Conservation (phyloP, 2,888 invertebrate genomes). For the Dasysyrphus albostriatus region DNA sequence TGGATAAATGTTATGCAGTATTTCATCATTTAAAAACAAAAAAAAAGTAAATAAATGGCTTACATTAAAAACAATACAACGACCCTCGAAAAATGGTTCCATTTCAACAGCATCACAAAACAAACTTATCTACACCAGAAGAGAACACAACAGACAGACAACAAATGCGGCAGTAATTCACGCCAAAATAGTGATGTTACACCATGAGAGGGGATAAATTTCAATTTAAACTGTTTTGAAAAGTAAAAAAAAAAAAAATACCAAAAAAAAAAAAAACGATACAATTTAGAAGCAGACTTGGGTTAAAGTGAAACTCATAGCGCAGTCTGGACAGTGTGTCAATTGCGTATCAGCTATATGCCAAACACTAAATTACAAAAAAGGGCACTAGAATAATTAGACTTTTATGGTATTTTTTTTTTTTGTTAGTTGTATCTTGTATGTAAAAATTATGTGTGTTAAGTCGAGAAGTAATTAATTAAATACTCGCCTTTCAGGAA, state of each 20-base stretch:
- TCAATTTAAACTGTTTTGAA: conserved; percentile 46
- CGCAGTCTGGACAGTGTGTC: conserved; percentile 42
- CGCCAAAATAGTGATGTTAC: conserved; percentile 46
- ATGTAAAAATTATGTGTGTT: conserved; percentile 24
- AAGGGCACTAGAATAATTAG: conserved; percentile 43
- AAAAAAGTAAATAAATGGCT: conserved; percentile 8
- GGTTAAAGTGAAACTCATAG: conserved; percentile 5
- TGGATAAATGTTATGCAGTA: conserved; percentile 14
- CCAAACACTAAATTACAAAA: conserved; percentile 27
- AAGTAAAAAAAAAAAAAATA: background rate
- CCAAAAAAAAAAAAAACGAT: background rate
- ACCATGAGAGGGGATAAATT: conserved; percentile 50
- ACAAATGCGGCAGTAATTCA: conserved; percentile 61
- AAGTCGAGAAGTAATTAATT: conserved; percentile 31
- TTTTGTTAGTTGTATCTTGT: background rate
- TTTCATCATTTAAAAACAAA: conserved; percentile 13
- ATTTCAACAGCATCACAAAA: background rate
- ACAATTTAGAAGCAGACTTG: conserved; percentile 13
- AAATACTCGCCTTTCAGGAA: conserved; percentile 16
- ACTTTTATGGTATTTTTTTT: conserved; percentile 38
- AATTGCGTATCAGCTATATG: conserved; percentile 58
- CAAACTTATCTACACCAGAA: background rate
- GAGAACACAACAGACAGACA: conserved; percentile 3
- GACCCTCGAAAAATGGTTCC: conserved; percentile 26
- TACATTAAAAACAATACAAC: conserved; percentile 27